phyloP scores from a whole-genome alignment of 2,797 vertebrate genomes.

The Zenarchopterus dispar region DNA sequence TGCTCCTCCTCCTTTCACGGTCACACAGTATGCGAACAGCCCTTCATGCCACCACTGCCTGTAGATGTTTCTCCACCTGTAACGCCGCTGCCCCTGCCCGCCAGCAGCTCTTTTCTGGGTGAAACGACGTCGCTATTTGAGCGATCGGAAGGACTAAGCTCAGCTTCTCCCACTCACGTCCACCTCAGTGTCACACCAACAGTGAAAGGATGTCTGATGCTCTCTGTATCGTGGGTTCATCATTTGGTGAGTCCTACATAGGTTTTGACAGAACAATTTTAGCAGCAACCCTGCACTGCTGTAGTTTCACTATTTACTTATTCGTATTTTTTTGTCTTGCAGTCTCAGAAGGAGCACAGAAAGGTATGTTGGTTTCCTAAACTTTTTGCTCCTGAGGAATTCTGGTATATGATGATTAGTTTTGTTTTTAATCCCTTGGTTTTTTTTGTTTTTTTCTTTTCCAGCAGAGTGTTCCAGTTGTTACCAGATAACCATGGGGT shows the following conservation, averaged over 20 bases:
- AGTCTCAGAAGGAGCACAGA: conserved; percentile 70
- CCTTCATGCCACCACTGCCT: background rate
- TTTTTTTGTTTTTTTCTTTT: too few relatives aligned
- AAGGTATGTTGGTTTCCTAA: conserved; percentile 62
- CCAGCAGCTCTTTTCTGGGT: conserved; percentile 22
- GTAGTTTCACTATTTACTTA: too few relatives aligned
- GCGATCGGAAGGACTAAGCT: conserved; percentile 19
- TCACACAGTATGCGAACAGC: conserved; percentile 10
- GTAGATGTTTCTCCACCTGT: conserved; percentile 10
- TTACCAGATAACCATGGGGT: conserved; percentile 71
- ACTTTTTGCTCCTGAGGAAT: background rate
- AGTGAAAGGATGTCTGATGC: conserved; percentile 62
- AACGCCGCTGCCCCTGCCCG: background rate
- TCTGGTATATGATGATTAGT: background rate
- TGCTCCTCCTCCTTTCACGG: conserved; percentile 18
- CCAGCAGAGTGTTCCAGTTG: conserved; percentile 75
- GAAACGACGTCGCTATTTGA: conserved; percentile 1
- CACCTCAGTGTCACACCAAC: conserved; percentile 9
- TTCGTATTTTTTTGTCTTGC: conserved; percentile 38
- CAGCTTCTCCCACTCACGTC: conserved; percentile 16
- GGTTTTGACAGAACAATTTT: too few relatives aligned
- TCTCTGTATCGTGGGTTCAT: conserved; percentile 60
- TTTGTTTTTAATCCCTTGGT: conserved; percentile 9
- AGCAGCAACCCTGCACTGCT: too few relatives aligned
- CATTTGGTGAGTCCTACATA: conserved; percentile 74